phyloP scores from a whole-genome alignment of 2,797 vertebrate species.

The Dallia pectoralis region DNA sequence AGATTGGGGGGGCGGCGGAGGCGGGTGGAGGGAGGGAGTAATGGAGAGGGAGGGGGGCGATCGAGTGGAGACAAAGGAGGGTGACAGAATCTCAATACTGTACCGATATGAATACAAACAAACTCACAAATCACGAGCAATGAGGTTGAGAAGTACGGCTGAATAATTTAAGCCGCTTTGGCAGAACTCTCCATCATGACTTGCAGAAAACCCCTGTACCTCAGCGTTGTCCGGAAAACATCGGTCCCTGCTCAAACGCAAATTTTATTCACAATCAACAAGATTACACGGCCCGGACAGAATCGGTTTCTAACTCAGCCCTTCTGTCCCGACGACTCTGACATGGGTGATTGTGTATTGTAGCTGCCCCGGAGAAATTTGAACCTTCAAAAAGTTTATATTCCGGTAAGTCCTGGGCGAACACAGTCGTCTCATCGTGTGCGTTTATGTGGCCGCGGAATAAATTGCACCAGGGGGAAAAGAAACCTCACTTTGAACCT shows the following conservation, averaged over 20 bases:
- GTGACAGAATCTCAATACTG: conserved; percentile 20
- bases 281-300: not conserved
- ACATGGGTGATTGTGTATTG: too few species aligned
- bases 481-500: too few species aligned
- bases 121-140: conserved; percentile 66
- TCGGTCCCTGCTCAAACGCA: not conserved
- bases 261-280: not conserved
- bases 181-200: conserved; percentile 64
- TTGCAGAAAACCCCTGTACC: conserved; percentile 37
- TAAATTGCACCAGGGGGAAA: too few species aligned
- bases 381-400: too few species aligned
- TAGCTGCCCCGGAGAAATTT: too few species aligned
- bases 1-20: not conserved
- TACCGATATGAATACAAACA: conserved; percentile 57
- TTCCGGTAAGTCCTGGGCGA: too few species aligned
- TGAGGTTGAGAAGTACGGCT: conserved; percentile 46
- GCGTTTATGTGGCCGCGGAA: too few species aligned
- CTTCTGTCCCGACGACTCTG: too few species aligned
- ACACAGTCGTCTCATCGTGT: too few species aligned
- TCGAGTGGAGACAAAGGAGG: conserved; percentile 14
- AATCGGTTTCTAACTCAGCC: too few species aligned
- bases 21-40: conserved; percentile 33
- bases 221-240: conserved; percentile 2
- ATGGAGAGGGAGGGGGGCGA: conserved; percentile 8
- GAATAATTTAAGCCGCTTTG: conserved; percentile 70